Percentiles rank a stretch among this genome's conserved stretches.
phyloP scores from a whole-genome alignment of 2,888 invertebrate genomes.

The Pherbina coryleti region DNA sequence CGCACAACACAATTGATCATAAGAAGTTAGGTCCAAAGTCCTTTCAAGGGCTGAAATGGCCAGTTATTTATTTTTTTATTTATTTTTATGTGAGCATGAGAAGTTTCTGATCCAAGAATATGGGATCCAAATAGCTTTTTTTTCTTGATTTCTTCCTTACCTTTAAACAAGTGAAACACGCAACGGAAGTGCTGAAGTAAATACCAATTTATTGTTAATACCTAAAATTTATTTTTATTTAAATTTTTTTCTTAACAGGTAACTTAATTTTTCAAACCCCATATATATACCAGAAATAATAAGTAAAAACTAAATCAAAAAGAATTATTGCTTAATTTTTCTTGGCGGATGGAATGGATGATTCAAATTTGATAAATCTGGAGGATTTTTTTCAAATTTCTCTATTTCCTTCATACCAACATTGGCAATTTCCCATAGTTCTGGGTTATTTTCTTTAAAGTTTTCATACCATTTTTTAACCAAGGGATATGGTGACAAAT shows the following conservation, averaged over 20 bases:
- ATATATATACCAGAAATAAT: background rate
- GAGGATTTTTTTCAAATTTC: conserved; percentile 79
- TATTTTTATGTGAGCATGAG: no score
- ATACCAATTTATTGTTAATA: no score
- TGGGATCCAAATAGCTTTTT: no score
- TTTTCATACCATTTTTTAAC: conserved; percentile 78
- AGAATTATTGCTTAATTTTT: conserved; percentile 65
- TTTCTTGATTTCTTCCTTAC: no score
- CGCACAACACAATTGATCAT: no score
- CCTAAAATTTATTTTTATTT: background rate
- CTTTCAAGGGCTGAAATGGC: no score
- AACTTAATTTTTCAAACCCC: background rate
- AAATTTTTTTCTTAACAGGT: background rate
- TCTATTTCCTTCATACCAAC: conserved; percentile 78
- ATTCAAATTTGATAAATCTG: conserved; percentile 77
- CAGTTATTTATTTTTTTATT: no score
- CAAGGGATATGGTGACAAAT: conserved; percentile 74
- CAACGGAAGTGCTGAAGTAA: no score
- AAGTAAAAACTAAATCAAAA: background rate
- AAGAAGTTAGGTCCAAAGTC: no score
- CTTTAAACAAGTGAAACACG: no score
- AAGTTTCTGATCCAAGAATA: no score
- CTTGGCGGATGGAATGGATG: conserved; percentile 82
- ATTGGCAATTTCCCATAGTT: conserved; percentile 79
- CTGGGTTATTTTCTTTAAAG: conserved; percentile 77